Conservation (phyloP, 2,113 vertebrate species). For the Chionomys nivalis region DNA sequence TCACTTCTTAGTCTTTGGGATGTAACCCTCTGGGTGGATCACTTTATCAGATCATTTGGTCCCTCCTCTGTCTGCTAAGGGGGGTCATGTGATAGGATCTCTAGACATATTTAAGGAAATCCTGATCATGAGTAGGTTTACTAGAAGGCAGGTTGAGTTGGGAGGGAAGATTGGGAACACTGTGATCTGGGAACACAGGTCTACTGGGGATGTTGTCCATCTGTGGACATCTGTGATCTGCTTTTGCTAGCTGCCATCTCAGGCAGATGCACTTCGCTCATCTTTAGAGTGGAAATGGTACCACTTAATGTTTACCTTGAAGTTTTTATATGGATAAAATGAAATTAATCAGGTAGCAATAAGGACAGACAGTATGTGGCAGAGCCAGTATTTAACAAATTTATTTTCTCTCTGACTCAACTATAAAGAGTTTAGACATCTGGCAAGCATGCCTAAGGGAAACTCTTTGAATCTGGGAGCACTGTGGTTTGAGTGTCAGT, state of each 20-base stretch:
- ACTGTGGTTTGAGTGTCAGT: neutral
- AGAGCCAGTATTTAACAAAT: neutral
- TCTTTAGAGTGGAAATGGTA: neutral
- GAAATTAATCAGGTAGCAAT: neutral
- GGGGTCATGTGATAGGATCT: neutral
- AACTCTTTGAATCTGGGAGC: neutral
- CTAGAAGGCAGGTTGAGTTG: neutral
- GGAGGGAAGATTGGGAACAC: neutral
- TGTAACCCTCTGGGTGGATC: neutral
- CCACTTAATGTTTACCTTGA: neutral
- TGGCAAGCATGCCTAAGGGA: neutral
- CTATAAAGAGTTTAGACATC: neutral
- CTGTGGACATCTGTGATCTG: neutral
- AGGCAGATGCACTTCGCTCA: neutral
- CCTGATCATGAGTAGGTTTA: neutral
- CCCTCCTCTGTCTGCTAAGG: neutral
- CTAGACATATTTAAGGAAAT: neutral
- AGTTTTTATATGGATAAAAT: constrained; percentile 7
- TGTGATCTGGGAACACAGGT: neutral
- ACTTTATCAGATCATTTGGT: neutral
- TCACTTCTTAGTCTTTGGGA: neutral
- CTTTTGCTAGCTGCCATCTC: neutral
- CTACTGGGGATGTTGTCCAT: neutral
- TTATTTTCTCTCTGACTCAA: neutral
- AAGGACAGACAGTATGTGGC: neutral